Conservation (phyloP, 2,888 invertebrate genomes). For the Cataglyphis altisquamis region DNA sequence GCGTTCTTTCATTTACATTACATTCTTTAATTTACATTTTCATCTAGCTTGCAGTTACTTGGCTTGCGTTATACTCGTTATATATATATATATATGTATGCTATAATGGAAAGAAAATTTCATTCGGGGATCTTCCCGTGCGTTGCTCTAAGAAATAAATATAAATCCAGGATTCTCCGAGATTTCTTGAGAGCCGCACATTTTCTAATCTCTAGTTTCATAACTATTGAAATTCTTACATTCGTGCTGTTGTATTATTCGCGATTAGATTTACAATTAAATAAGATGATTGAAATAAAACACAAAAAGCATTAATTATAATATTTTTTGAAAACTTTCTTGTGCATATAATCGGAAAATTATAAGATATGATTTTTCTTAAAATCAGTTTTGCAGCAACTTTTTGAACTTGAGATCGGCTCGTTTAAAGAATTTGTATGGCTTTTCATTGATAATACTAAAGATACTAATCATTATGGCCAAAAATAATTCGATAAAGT, state of each 20-base stretch:
- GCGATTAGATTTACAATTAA: not conserved
- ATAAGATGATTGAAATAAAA: not conserved
- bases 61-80: not conserved
- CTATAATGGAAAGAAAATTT: conserved; percentile 15
- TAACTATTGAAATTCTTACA: not conserved
- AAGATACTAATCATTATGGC: not conserved
- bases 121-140: not conserved
- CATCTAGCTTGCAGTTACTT: not conserved
- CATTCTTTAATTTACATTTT: not conserved
- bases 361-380: not conserved
- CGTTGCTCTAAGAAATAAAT: not conserved
- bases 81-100: no score
- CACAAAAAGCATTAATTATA: not conserved
- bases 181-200: not conserved
- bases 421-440: not conserved
- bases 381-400: not conserved
- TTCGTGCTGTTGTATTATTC: not conserved
- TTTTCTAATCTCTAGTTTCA: not conserved
- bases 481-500: not conserved
- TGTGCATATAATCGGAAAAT: not conserved
- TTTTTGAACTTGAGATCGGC: not conserved
- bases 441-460: not conserved
- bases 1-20: not conserved
- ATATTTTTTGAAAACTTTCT: not conserved
- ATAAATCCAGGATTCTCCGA: not conserved